Evolutionary conservation across 2,113 vertebrate species (phyloP), one percentile per base, ranked within the genome.

Genomic region (Benitochromis conjunctus): DNA sequence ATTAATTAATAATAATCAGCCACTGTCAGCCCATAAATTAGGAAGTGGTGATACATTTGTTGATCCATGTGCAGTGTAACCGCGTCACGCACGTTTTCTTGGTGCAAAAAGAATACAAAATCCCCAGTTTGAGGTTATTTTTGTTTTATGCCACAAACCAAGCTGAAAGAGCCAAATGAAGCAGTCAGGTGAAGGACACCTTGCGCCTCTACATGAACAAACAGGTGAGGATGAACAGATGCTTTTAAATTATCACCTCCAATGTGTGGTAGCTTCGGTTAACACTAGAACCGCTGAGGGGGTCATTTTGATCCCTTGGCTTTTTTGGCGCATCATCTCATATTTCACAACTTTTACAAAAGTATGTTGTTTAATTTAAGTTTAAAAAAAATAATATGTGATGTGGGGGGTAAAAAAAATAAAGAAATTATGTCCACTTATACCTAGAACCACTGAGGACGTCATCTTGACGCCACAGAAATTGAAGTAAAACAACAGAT

Each of bases 161-260:
- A 51, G 0, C 0, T 0, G 21, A 29, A 0, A 18, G 2, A 74
- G 7, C 9, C 1, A 19, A 74, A 29, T 19, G 24, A 74, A 48
- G 24, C 43, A 51, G 24, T 74, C 43, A 51, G 43, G 5, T 31
- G 71, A 76, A 76, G 43, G 71, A 76, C 41, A 74, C 43, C 69
- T 51, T 51, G 43, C 6, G 18, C 43, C 69, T 31, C 43, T 31
- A 74, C 43, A 7, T 51, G 69, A 74, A 29, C 16, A 74, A 74
- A 74, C 26, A n/a, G 16, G 43, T 51, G 26, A 76, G 43, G 69
- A 51, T 51, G 69, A 74, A 74, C 69, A 74, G 69, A 29, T 74
- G 69, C 69, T 76, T 51, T 51, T 53, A 76, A 76, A 76, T 74
- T 74, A 74, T 74, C 71, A 76, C 43, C 26, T 53, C 46, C 26